Evolutionary conservation across 1,140 invertebrate genomes (phyloP).

Genomic region (Zaprionus davidi): DNA sequence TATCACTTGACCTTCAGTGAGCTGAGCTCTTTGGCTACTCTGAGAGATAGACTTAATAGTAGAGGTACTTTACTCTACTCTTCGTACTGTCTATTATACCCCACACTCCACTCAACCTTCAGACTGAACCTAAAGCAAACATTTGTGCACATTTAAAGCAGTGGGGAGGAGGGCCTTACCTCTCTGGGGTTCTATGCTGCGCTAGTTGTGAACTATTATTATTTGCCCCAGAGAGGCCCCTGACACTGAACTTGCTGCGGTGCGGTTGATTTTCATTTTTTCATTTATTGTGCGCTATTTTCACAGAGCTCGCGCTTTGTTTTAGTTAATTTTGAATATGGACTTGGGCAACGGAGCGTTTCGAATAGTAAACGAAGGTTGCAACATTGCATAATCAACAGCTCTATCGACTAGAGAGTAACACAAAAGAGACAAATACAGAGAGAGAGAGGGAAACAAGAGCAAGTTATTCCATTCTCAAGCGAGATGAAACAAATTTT

Average conservation of each 20-base stretch:
- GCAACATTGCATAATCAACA: slow-evolving; percentile 32
- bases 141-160: not conserved
- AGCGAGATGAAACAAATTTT: not conserved
- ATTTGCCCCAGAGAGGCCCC: slow-evolving; percentile 29
- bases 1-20: not conserved
- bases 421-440: not conserved
- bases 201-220: slow-evolving; percentile 18
- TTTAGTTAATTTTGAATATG: slow-evolving; percentile 28
- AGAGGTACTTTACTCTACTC: too few species aligned
- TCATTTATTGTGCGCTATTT: slow-evolving; percentile 15
- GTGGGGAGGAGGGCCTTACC: not conserved
- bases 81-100: not conserved
- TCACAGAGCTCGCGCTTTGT: slow-evolving; percentile 14
- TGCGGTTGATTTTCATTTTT: slow-evolving; percentile 47
- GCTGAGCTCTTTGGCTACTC: not conserved
- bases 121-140: not conserved
- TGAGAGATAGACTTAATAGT: not conserved
- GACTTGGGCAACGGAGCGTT: slow-evolving; percentile 37
- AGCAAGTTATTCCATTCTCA: not conserved
- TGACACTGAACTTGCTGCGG: slow-evolving; percentile 66
- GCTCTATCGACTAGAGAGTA: not conserved
- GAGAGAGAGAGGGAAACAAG: not conserved
- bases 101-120: not conserved
- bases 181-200: not conserved
- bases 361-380: slow-evolving; percentile 34